A percentile compares a stretch with the other conserved stretches of the same genome.
Conservation (phyloP, 1,140 invertebrate species). For the Chymomyza costata region DNA sequence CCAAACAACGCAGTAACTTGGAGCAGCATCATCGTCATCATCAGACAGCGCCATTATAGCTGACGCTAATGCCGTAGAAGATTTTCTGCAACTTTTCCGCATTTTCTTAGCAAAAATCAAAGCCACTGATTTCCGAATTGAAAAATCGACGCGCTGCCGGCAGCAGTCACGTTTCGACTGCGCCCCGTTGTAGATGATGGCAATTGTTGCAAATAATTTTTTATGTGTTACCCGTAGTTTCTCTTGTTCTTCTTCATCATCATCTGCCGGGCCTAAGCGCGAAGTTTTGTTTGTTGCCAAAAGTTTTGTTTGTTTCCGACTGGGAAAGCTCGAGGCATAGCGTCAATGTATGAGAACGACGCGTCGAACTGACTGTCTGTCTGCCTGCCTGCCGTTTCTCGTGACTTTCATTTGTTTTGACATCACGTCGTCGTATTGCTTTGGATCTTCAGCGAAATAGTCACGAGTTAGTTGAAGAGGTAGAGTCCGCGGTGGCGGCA, state of each 20-base stretch:
- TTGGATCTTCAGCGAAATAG: too few relatives aligned
- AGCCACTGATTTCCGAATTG: slow-evolving; percentile 39
- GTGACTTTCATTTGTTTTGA: slow-evolving; percentile 71
- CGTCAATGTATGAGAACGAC: slow-evolving; percentile 20
- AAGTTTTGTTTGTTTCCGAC: slow-evolving; percentile 64
- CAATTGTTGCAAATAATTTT: slow-evolving; percentile 73
- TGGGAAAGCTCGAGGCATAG: slow-evolving; percentile 14
- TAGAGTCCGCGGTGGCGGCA: too few relatives aligned
- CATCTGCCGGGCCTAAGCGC: slow-evolving; percentile 41
- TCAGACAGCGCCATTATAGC: slow-evolving; percentile 5
- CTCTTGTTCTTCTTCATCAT: too few relatives aligned
- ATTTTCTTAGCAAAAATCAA: slow-evolving; percentile 61
- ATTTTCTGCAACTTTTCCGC: slow-evolving; percentile 19
- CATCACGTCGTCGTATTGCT: slow-evolving; percentile 69
- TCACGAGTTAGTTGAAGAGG: too few relatives aligned
- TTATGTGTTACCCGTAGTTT: slow-evolving; percentile 32
- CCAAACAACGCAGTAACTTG: slow-evolving; percentile 4
- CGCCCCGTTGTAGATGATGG: slow-evolving; percentile 43
- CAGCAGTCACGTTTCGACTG: slow-evolving; percentile 58
- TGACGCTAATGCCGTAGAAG: neutral
- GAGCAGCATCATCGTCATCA: slow-evolving; percentile 1
- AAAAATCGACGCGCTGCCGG: slow-evolving; percentile 51
- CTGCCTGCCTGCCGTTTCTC: slow-evolving; percentile 40
- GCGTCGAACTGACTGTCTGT: slow-evolving; percentile 4
- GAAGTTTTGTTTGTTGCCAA: slow-evolving; percentile 51